Conservation (phyloP, 2,113 vertebrate genomes). For the Tautogolabrus adspersus region DNA sequence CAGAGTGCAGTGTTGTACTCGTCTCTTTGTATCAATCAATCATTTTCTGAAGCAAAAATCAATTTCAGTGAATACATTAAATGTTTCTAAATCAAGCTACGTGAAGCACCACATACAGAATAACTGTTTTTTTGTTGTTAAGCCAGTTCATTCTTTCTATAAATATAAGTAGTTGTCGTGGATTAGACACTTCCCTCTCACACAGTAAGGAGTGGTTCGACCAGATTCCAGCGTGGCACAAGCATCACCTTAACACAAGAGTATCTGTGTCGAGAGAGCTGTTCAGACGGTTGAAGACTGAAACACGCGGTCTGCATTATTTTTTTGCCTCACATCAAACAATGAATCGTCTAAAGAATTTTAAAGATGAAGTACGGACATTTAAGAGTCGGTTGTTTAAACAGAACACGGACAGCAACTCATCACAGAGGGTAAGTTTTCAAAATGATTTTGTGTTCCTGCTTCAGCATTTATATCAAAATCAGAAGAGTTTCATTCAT, state of each 20-base stretch:
- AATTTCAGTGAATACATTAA: too few species aligned
- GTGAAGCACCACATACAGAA: not conserved
- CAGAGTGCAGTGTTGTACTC: not conserved
- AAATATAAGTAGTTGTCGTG: not conserved
- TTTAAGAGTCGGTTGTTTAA: conserved; percentile 30
- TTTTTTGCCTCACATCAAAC: not conserved
- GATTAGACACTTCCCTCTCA: not conserved
- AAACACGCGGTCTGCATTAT: not conserved
- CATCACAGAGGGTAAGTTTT: conserved; percentile 48
- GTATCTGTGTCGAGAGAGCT: not conserved
- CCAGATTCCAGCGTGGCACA: conserved; percentile 41
- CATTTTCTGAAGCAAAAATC: too few species aligned
- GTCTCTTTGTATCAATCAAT: not conserved
- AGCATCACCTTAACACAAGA: not conserved
- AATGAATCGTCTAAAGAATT: conserved; percentile 44
- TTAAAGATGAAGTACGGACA: conserved; percentile 24
- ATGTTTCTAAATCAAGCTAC: not conserved
- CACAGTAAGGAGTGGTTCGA: conserved; percentile 37
- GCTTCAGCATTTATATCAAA: not conserved
- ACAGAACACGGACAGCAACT: not conserved
- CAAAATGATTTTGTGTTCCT: not conserved
- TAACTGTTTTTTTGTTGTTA: not conserved
- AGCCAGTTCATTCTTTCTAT: not conserved
- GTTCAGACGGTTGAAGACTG: not conserved
- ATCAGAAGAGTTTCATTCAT: too few species aligned